Conservation (phyloP, 2,888 invertebrate species). For the Pachycephus smyrnensis region DNA sequence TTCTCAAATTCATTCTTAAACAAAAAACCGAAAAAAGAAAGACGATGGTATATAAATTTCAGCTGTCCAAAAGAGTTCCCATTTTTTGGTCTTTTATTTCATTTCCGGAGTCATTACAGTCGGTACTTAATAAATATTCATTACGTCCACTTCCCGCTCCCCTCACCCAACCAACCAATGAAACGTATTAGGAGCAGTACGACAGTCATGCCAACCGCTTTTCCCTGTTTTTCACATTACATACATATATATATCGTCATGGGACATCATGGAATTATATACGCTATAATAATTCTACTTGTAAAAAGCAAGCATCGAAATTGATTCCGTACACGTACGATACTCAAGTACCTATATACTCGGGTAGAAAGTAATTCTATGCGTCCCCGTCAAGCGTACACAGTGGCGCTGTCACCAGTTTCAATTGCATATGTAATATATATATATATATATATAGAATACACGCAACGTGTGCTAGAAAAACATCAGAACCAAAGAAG, state of each 20-base stretch:
- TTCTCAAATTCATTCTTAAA: neutral
- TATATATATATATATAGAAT: neutral
- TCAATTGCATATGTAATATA: neutral
- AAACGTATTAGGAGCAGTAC: neutral
- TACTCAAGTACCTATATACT: slow-evolving; percentile 8
- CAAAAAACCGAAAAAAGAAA: neutral
- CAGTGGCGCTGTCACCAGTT: neutral
- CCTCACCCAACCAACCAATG: neutral
- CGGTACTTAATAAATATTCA: neutral
- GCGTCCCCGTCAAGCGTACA: neutral
- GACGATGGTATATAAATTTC: neutral
- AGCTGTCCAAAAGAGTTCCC: neutral
- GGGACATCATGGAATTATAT: neutral
- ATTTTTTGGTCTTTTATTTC: neutral
- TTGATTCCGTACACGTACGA: slow-evolving; percentile 22
- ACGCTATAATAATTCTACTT: neutral
- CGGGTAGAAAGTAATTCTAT: slow-evolving; percentile 10
- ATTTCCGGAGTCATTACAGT: neutral
- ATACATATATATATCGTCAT: neutral
- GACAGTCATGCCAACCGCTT: neutral
- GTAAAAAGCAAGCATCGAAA: slow-evolving; percentile 11
- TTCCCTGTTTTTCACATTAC: neutral
- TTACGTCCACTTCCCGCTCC: neutral
- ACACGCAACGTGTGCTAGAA: neutral
- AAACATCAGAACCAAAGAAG: neutral